phyloP scores from a whole-genome alignment of 2,888 invertebrate genomes.

The Dasysyrphus albostriatus region DNA sequence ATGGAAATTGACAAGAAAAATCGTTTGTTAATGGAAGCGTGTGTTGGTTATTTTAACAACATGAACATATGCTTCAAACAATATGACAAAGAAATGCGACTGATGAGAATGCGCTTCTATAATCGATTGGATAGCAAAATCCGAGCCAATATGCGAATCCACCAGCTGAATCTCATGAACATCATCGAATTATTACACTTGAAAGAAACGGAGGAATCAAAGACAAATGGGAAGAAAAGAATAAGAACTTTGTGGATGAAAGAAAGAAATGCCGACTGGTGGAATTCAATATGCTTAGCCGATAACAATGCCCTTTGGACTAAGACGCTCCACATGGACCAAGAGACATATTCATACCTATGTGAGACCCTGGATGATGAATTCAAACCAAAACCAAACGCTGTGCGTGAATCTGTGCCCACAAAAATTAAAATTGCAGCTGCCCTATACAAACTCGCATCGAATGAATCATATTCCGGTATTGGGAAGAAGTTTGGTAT shows the following conservation, averaged over 20 bases:
- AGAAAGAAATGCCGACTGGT: not conserved
- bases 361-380: not conserved
- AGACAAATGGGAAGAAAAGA: not conserved
- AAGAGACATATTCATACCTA: not conserved
- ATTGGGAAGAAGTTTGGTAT: slow-evolving; percentile 9
- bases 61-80: slow-evolving; percentile 10
- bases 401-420: not conserved
- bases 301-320: not conserved
- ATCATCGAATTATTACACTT: slow-evolving; percentile 8
- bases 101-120: not conserved
- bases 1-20: slow-evolving; percentile 5
- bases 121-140: slow-evolving; percentile 12
- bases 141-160: not conserved
- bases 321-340: not conserved
- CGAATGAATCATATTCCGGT: slow-evolving; percentile 12
- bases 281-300: not conserved
- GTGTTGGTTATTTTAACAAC: slow-evolving; percentile 14
- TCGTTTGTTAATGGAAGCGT: not conserved
- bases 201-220: not conserved
- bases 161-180: slow-evolving; percentile 28
- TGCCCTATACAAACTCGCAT: not conserved
- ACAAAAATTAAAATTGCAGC: slow-evolving; percentile 10
- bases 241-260: not conserved
- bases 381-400: slow-evolving; percentile 8
- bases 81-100: slow-evolving; percentile 13